Evolutionary conservation across 1,140 invertebrate genomes (phyloP).

Genomic region (Oryctes rhinoceros): DNA sequence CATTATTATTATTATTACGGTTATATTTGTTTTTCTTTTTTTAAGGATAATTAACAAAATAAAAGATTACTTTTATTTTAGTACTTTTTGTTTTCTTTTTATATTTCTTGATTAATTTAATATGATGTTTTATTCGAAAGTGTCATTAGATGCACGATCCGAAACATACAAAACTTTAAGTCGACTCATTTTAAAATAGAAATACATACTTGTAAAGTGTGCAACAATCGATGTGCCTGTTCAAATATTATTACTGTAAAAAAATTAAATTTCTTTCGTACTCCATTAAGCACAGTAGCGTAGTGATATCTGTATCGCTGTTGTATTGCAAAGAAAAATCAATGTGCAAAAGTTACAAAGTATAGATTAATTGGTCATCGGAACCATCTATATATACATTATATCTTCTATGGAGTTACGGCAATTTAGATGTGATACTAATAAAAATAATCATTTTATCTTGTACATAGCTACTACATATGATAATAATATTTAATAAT

Average conservation of each 20-base stretch:
- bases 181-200: constrained; percentile 12
- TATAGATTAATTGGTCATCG: constrained; percentile 11
- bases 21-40: constrained; percentile 2
- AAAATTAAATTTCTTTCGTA: constrained; percentile 26
- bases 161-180: constrained; percentile 35
- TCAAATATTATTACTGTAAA: constrained; percentile 8
- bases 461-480: constrained; percentile 30
- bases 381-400: neutral
- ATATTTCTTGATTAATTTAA: neutral
- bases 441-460: constrained; percentile 49
- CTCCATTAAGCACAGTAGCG: constrained; percentile 17
- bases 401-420: constrained; percentile 47
- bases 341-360: neutral
- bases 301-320: constrained; percentile 15
- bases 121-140: neutral
- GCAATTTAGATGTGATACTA: constrained; percentile 59
- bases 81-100: constrained; percentile 7
- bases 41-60: neutral
- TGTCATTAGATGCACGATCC: neutral
- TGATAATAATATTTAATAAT: constrained; percentile 33
- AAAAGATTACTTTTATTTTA: constrained; percentile 15
- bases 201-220: constrained; percentile 34
- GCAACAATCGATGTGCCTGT: constrained; percentile 34
- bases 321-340: constrained; percentile 4
- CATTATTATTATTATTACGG: neutral